Conservation (phyloP, 92 coral and sea anemone species). For the Zoanthus sociatus region DNA sequence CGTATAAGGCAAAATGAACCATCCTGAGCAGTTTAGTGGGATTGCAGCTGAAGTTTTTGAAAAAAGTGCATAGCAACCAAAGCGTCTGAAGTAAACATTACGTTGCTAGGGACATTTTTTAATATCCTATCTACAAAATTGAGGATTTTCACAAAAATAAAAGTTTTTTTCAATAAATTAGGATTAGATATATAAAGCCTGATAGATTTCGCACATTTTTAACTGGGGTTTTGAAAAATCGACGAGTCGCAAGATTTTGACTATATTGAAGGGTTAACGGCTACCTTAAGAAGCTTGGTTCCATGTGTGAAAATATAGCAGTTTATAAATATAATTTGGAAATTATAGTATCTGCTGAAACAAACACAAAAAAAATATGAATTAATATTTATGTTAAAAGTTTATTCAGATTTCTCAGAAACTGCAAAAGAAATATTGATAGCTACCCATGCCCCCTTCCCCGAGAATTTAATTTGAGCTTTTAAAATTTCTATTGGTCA, state of each 20-base stretch:
- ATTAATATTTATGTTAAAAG: too few species aligned
- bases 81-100: constrained; percentile 25
- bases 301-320: too few species aligned
- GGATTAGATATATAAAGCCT: constrained; percentile 29
- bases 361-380: too few species aligned
- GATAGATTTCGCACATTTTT: constrained; percentile 24
- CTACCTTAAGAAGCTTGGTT: not conserved
- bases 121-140: constrained; percentile 24
- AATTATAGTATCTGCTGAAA: too few species aligned
- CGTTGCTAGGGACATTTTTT: constrained; percentile 33
- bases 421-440: too few species aligned
- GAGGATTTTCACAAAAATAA: constrained; percentile 30
- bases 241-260: constrained; percentile 26
- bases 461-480: too few species aligned
- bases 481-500: too few species aligned
- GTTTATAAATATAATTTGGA: too few species aligned
- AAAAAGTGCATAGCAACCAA: constrained; percentile 21
- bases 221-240: constrained; percentile 30
- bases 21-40: constrained; percentile 39
- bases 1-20: constrained; percentile 35
- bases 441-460: too few species aligned
- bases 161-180: constrained; percentile 17
- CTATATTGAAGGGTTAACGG: constrained; percentile 25
- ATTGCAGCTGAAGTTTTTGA: constrained; percentile 33
- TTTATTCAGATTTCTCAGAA: too few species aligned